These are phyloP conservation scores for Psettodes erumei DNA, from an alignment of 2,113 vertebrate genomes.

Conservation along the genomic window DNA sequence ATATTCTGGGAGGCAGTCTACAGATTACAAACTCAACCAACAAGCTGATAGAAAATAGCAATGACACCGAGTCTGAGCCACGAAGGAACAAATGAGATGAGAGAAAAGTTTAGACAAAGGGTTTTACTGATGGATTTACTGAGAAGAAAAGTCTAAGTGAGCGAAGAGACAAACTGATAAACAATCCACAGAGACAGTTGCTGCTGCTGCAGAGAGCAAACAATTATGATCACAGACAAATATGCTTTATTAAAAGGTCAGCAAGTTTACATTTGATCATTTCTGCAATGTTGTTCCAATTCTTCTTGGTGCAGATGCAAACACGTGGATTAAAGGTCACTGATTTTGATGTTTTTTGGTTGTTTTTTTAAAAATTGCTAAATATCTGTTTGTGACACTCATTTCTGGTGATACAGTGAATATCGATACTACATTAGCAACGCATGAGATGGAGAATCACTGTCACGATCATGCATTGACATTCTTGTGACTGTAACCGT, in stretches of 20 bases:
- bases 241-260: slow-evolving; percentile 7
- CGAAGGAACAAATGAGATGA: slow-evolving; percentile 48
- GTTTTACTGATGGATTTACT: slow-evolving; percentile 46
- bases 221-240: background rate
- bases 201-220: slow-evolving; percentile 4
- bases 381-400: background rate
- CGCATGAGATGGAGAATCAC: background rate
- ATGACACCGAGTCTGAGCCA: slow-evolving; percentile 33
- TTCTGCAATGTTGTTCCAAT: background rate
- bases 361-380: background rate
- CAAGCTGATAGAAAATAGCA: slow-evolving; percentile 52
- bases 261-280: background rate
- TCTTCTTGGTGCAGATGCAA: background rate
- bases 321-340: background rate
- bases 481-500: background rate
- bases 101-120: slow-evolving; percentile 48
- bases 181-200: slow-evolving; percentile 1
- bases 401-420: background rate
- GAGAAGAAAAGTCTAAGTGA: slow-evolving; percentile 21
- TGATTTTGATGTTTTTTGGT: too few species aligned
- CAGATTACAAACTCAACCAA: slow-evolving; percentile 46
- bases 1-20: slow-evolving; percentile 52
- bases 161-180: slow-evolving; percentile 34
- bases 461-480: background rate
- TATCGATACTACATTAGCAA: background rate